These are phyloP conservation scores for Pogonophryne albipinna DNA, from an alignment of 2,797 vertebrate genomes.

Conservation along the genomic window DNA sequence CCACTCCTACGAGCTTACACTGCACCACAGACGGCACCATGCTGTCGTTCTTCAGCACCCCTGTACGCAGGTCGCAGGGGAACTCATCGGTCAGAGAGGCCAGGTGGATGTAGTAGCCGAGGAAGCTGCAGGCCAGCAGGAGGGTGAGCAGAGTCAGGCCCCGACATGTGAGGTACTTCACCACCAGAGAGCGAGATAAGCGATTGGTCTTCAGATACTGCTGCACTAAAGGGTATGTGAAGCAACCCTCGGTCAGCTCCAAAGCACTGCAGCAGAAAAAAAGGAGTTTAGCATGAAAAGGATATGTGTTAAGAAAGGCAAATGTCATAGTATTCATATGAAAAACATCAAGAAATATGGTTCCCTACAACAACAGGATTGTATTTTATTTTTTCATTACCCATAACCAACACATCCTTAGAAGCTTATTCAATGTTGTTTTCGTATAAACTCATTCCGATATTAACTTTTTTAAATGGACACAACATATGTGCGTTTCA, in stretches of 20 bases:
- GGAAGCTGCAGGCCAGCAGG: constrained; percentile 87
- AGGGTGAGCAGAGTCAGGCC: constrained; percentile 87
- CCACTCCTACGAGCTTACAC: constrained; percentile 94
- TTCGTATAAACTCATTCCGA: neutral
- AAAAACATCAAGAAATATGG: neutral
- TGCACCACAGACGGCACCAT: constrained; percentile 86
- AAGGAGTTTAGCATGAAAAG: neutral
- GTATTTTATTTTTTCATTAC: neutral
- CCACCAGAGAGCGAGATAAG: constrained; percentile 83
- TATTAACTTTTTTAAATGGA: neutral
- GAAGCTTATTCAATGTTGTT: neutral
- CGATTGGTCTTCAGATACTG: constrained; percentile 96
- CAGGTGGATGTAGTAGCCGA: constrained; percentile 93
- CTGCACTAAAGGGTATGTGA: constrained; percentile 95
- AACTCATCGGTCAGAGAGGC: constrained; percentile 94
- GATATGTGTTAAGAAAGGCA: neutral
- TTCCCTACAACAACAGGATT: neutral
- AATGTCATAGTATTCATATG: neutral
- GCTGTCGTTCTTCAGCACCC: constrained; percentile 89
- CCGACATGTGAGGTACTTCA: constrained; percentile 90
- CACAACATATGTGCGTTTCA: neutral
- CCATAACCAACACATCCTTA: neutral
- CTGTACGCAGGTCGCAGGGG: constrained; percentile 90
- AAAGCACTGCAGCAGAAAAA: constrained; percentile 79
- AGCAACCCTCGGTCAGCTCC: constrained; percentile 91